These are phyloP conservation scores for Phalacrocorax pelagicus DNA, from an alignment of 2,113 vertebrate species.

Conservation along the genomic window DNA sequence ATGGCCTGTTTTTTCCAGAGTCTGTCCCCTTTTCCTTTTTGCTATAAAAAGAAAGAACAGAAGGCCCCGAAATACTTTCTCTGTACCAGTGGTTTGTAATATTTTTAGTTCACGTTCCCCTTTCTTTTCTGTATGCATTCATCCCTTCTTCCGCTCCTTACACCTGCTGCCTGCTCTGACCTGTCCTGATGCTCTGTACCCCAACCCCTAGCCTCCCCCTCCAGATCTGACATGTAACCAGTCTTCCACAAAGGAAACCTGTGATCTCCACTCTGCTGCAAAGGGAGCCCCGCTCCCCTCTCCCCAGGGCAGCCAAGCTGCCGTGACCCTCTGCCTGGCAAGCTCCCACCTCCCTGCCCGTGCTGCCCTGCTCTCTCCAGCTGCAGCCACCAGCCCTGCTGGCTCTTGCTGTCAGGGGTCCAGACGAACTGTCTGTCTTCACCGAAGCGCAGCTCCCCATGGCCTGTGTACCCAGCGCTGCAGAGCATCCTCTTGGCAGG, in stretches of 20 bases:
- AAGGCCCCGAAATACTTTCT: neutral
- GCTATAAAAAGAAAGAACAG: conserved; percentile 16
- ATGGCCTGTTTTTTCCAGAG: neutral
- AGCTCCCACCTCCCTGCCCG: accelerated
- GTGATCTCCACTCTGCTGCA: neutral
- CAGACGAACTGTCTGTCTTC: neutral
- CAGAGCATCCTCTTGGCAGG: neutral
- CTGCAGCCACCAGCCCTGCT: neutral
- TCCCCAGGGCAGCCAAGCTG: neutral
- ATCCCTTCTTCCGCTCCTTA: neutral
- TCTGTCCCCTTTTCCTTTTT: conserved; percentile 5
- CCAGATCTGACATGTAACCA: neutral
- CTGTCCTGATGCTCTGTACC: neutral
- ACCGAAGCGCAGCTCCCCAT: accelerated
- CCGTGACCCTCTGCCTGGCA: accelerated
- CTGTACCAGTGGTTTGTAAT: neutral
- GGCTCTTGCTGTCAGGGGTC: accelerated
- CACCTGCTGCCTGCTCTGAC: neutral
- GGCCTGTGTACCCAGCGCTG: neutral
- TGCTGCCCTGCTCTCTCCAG: accelerated
- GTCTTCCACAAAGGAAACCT: neutral
- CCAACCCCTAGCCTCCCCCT: neutral
- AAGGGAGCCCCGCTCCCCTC: neutral
- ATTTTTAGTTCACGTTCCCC: neutral
- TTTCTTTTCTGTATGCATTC: neutral